Conservation (phyloP, 2,888 invertebrate species). For the Drosophila picticornis region DNA sequence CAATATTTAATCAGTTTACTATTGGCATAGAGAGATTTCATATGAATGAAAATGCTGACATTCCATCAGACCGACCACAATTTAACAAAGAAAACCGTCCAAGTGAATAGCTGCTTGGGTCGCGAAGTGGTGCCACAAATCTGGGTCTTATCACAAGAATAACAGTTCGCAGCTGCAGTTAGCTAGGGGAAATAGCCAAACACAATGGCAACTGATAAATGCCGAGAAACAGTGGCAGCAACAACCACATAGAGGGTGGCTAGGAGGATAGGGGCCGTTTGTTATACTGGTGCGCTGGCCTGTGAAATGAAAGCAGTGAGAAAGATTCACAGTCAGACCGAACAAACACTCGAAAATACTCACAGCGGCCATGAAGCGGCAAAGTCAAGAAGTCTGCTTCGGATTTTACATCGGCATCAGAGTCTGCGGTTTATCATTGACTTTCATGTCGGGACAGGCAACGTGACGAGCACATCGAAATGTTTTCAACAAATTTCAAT, state of each 20-base stretch:
- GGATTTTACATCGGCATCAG: background rate
- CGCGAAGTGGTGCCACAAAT: constrained; percentile 39
- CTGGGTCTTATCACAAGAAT: constrained; percentile 50
- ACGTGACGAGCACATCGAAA: constrained; percentile 50
- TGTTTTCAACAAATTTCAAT: constrained; percentile 58
- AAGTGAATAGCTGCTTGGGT: constrained; percentile 12
- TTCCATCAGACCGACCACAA: constrained; percentile 22
- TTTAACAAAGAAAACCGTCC: constrained; percentile 23
- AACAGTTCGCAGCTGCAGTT: constrained; percentile 31
- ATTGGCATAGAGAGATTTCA: background rate
- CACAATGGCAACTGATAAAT: constrained; percentile 70
- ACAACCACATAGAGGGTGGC: background rate
- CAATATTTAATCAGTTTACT: background rate
- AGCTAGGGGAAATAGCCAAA: constrained; percentile 35
- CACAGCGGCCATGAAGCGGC: constrained; percentile 8
- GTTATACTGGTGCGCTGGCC: constrained; percentile 51
- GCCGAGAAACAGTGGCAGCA: constrained; percentile 23
- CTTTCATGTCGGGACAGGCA: constrained; percentile 15
- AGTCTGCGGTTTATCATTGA: constrained; percentile 53
- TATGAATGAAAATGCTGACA: constrained; percentile 11
- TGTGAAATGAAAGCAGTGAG: constrained; percentile 67
- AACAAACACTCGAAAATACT: constrained; percentile 20
- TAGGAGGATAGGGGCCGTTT: background rate
- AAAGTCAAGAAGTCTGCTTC: constrained; percentile 43
- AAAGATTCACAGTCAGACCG: constrained; percentile 12